Conservation (phyloP, 2,888 invertebrate species). For the Harmothoe impar region DNA sequence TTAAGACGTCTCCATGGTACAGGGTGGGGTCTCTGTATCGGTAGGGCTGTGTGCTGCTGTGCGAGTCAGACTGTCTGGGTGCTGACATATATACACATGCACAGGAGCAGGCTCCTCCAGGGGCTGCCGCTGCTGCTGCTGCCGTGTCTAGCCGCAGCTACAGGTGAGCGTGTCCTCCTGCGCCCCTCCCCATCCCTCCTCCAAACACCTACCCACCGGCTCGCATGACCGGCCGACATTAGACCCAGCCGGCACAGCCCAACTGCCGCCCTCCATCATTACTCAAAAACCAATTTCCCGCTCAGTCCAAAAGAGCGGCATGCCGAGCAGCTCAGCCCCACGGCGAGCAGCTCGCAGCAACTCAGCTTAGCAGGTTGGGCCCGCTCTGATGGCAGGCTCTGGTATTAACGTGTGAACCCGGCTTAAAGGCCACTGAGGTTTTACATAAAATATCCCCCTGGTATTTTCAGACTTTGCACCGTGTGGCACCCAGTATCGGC, state of each 20-base stretch:
- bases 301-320: neutral
- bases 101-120: too few relatives aligned
- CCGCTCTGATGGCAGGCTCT: neutral
- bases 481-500: neutral
- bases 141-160: neutral
- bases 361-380: neutral
- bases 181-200: neutral
- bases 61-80: neutral
- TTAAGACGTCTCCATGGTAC: too few relatives aligned
- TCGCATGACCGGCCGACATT: neutral
- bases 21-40: too few relatives aligned
- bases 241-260: neutral
- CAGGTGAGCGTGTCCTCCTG: neutral
- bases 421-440: neutral
- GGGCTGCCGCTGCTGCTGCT: too few relatives aligned
- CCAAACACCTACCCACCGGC: neutral
- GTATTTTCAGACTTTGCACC: neutral
- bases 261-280: neutral
- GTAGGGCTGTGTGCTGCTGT: neutral
- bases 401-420: slow-evolving; percentile 12
- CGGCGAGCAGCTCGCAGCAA: neutral
- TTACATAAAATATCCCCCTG: slow-evolving; percentile 23
- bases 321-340: neutral
- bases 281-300: slow-evolving; percentile 26
- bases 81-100: neutral